These are phyloP conservation scores for Drosophila micromelanica DNA, from an alignment of 1,140 invertebrate genomes.

Conservation along the genomic window DNA sequence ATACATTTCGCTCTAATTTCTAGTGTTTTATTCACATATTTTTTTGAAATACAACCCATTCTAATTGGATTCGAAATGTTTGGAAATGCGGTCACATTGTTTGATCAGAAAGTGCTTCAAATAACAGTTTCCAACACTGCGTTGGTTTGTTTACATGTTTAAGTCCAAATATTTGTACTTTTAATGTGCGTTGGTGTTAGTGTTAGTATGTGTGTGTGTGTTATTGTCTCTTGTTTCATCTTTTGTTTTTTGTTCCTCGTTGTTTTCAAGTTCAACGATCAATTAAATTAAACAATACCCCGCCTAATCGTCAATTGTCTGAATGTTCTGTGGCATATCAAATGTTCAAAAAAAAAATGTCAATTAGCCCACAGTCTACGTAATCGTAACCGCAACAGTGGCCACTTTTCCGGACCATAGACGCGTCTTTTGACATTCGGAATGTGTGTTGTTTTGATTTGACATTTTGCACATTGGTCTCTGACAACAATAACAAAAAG, in stretches of 20 bases:
- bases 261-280: slow-evolving; percentile 70
- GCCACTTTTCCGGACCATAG: background rate
- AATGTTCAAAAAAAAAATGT: background rate
- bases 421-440: slow-evolving; percentile 7
- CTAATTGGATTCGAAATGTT: too few species aligned
- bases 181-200: background rate
- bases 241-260: background rate
- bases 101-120: background rate
- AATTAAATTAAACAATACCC: slow-evolving; percentile 57
- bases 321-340: slow-evolving; percentile 18
- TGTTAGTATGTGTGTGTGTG: background rate
- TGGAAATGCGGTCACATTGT: background rate
- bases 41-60: too few species aligned
- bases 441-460: slow-evolving; percentile 35
- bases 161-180: background rate
- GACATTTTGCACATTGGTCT: slow-evolving; percentile 20
- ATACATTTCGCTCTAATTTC: too few species aligned
- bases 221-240: background rate
- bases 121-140: slow-evolving; percentile 2
- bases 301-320: slow-evolving; percentile 37
- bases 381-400: background rate
- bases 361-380: slow-evolving; percentile 11
- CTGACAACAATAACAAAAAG: background rate
- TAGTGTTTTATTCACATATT: too few species aligned
- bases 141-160: background rate